These are phyloP conservation scores for Pterophyllum scalare DNA, from an alignment of 2,113 vertebrate species.

Conservation along the genomic window DNA sequence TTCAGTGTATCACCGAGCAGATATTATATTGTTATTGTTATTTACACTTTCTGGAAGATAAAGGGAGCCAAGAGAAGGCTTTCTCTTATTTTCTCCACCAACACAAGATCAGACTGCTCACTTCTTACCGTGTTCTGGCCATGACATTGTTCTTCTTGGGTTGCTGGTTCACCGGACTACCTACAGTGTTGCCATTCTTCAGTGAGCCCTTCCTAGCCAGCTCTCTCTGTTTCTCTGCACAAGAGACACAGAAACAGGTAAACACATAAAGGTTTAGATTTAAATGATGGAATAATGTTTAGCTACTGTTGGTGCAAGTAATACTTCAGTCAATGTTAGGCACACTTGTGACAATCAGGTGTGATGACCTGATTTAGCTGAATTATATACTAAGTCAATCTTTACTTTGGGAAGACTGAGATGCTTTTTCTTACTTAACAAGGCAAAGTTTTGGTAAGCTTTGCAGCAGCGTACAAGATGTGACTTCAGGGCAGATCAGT, in stretches of 20 bases:
- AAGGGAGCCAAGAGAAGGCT: not conserved
- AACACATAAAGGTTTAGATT: not conserved
- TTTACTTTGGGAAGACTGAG: not conserved
- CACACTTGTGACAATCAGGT: not conserved
- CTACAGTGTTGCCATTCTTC: conserved; percentile 90
- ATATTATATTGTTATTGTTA: too few relatives aligned
- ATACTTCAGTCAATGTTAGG: not conserved
- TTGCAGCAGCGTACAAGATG: not conserved
- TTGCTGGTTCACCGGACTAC: conserved; percentile 97
- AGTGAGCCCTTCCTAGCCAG: conserved; percentile 94
- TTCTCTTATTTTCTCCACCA: not conserved
- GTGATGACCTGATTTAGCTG: not conserved
- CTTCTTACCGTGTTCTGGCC: conserved; percentile 93
- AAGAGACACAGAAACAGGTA: conserved; percentile 39
- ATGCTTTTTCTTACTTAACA: not conserved
- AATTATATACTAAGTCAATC: not conserved
- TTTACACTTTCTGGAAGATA: too few relatives aligned
- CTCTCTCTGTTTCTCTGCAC: conserved; percentile 96
- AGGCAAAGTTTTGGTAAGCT: not conserved
- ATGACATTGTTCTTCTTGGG: conserved; percentile 99
- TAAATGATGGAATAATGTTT: not conserved
- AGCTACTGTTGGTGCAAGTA: not conserved
- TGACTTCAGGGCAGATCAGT: conserved; percentile 3
- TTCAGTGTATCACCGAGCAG: not conserved
- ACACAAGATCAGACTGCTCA: not conserved